phyloP scores from a whole-genome alignment of 2,113 vertebrate species.

The Electrona antarctica region DNA sequence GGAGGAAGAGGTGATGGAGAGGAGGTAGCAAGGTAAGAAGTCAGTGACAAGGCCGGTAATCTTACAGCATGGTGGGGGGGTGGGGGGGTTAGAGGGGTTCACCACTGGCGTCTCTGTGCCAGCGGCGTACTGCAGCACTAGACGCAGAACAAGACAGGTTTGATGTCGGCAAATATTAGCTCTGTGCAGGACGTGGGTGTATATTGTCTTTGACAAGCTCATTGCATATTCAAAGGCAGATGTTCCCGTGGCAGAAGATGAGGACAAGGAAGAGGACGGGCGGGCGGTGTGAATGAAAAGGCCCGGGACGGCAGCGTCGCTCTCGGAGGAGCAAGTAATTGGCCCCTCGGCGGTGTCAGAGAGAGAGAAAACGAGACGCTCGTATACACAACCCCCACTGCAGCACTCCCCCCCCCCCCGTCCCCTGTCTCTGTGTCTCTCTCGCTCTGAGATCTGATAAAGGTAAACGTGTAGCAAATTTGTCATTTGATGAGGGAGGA shows the following conservation, averaged over 20 bases:
- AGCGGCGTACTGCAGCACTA: conserved; percentile 37
- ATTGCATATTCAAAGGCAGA: conserved; percentile 85
- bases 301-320: conserved; percentile 72
- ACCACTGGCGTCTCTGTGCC: conserved; percentile 50
- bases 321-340: conserved; percentile 85
- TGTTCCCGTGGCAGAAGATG: conserved; percentile 68
- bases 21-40: conserved; percentile 52
- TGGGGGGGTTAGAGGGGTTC: conserved; percentile 38
- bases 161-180: conserved; percentile 83
- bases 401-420: conserved; percentile 13
- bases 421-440: conserved; percentile 42
- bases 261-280: conserved; percentile 50
- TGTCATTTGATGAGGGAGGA: conserved; percentile 83
- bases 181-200: conserved; percentile 63
- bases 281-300: conserved; percentile 70
- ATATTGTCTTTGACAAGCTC: conserved; percentile 72
- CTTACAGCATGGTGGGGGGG: conserved; percentile 48
- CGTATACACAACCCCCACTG: conserved; percentile 39
- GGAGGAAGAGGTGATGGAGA: conserved; percentile 30
- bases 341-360: conserved; percentile 79
- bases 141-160: conserved; percentile 68
- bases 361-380: conserved; percentile 52
- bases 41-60: conserved; percentile 69
- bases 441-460: conserved; percentile 83
- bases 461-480: conserved; percentile 85